Evolutionary conservation across 2,888 invertebrate species (phyloP).

Genomic region (Calameuta idolon): DNA sequence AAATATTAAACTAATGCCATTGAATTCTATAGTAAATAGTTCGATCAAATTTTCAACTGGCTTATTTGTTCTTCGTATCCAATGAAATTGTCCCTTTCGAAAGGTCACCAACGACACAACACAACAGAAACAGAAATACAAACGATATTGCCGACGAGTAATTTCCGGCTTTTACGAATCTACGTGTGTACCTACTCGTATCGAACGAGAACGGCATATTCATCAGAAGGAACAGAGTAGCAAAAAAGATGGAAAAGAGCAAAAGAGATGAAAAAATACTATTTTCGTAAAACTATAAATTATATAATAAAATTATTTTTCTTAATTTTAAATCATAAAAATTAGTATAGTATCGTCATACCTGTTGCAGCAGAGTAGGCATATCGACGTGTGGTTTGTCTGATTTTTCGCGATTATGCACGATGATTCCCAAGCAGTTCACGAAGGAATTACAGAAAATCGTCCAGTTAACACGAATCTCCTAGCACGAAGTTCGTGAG

Average conservation of each 20-base stretch:
- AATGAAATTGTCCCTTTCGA: neutral
- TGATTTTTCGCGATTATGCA: neutral
- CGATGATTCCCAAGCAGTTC: neutral
- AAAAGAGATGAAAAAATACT: neutral
- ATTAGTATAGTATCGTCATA: constrained; percentile 23
- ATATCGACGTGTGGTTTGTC: constrained; percentile 20
- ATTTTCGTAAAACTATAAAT: neutral
- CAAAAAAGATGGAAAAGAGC: neutral
- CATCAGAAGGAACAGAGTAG: neutral
- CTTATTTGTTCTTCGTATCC: neutral
- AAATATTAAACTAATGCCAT: neutral
- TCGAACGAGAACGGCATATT: neutral
- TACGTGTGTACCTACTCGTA: neutral
- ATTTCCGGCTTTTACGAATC: neutral
- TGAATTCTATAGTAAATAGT: neutral
- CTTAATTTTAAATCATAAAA: neutral
- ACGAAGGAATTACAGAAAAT: neutral
- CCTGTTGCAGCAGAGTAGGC: constrained; percentile 56
- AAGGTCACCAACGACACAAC: neutral
- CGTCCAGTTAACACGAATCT: neutral
- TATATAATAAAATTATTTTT: neutral
- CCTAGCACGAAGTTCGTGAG: neutral
- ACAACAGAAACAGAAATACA: neutral
- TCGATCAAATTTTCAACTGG: neutral
- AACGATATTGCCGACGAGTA: neutral